A percentile compares a stretch with the other conserved stretches of the same genome.
phyloP scores from a whole-genome alignment of 1,140 invertebrate species.

The Sarcophaga peregrina region DNA sequence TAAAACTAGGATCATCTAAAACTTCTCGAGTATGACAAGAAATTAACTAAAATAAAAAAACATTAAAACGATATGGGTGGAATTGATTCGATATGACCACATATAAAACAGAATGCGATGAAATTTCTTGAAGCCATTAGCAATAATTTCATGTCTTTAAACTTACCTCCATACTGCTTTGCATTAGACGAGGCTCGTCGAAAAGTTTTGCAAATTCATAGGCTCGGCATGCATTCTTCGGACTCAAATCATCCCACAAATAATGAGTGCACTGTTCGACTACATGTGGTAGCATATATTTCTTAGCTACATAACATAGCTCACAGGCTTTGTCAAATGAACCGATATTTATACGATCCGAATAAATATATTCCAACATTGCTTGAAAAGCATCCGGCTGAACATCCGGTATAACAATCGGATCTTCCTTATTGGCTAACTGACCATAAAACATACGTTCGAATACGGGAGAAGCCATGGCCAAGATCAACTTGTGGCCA shows the following conservation, averaged over 20 bases:
- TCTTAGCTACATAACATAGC: conserved; percentile 87
- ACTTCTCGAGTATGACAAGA: conserved; percentile 81
- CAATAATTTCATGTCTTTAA: too few species aligned
- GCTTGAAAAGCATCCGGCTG: conserved; percentile 86
- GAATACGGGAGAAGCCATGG: conserved; percentile 87
- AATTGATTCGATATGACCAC: neutral
- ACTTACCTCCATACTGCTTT: conserved; percentile 79
- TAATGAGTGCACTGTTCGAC: conserved; percentile 84
- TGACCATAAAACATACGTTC: conserved; percentile 82
- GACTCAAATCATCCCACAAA: conserved; percentile 81
- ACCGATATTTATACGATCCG: conserved; percentile 79
- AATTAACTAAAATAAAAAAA: conserved; percentile 71
- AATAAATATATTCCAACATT: conserved; percentile 84
- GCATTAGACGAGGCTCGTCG: conserved; percentile 82
- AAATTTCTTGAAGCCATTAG: neutral
- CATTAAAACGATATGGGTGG: neutral
- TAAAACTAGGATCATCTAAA: conserved; percentile 78
- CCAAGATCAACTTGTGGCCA: conserved; percentile 83
- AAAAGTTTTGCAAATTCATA: conserved; percentile 88
- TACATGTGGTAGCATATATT: conserved; percentile 85
- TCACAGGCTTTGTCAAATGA: conserved; percentile 87
- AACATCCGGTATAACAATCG: conserved; percentile 83
- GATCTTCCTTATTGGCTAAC: conserved; percentile 76
- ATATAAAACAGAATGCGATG: neutral
- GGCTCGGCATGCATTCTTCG: conserved; percentile 83